Evolutionary conservation across 2,797 vertebrate genomes (phyloP).

Genomic region (Clarias platycephalus): DNA sequence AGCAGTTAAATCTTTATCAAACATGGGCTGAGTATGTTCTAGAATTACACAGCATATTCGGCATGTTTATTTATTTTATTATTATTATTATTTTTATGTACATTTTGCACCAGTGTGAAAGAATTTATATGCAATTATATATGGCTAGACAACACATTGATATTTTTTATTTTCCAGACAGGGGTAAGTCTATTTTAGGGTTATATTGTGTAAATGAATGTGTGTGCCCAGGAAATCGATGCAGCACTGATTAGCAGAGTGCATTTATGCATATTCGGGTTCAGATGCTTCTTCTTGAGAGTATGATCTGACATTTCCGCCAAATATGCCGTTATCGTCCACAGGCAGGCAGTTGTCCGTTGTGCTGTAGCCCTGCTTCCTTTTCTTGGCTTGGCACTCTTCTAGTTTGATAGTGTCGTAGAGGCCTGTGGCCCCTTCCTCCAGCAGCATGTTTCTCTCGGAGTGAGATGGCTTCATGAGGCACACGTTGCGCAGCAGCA

Average conservation of each 20-base stretch:
- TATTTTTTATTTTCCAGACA: conserved; percentile 24
- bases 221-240: conserved; percentile 10
- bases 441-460: conserved; percentile 89
- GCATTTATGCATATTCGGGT: conserved; percentile 81
- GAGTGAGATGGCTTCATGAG: conserved; percentile 91
- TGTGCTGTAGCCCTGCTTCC: conserved; percentile 74
- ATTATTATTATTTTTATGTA: neutral
- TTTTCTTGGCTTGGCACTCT: conserved; percentile 75
- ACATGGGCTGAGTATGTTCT: neutral
- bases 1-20: neutral
- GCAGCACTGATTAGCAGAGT: conserved; percentile 5
- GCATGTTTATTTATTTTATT: neutral
- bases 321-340: conserved; percentile 76
- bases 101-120: conserved; percentile 31
- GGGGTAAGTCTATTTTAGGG: conserved; percentile 10
- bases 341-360: conserved; percentile 58
- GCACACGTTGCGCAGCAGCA: conserved; percentile 87
- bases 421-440: conserved; percentile 89
- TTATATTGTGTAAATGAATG: neutral
- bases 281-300: conserved; percentile 86
- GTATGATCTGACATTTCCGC: conserved; percentile 67
- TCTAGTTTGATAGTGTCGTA: conserved; percentile 94
- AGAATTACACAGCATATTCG: conserved; percentile 18
- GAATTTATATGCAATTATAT: neutral
- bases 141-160: conserved; percentile 30